phyloP scores from a whole-genome alignment of 2,888 invertebrate genomes.

The Drosophila macrospina region DNA sequence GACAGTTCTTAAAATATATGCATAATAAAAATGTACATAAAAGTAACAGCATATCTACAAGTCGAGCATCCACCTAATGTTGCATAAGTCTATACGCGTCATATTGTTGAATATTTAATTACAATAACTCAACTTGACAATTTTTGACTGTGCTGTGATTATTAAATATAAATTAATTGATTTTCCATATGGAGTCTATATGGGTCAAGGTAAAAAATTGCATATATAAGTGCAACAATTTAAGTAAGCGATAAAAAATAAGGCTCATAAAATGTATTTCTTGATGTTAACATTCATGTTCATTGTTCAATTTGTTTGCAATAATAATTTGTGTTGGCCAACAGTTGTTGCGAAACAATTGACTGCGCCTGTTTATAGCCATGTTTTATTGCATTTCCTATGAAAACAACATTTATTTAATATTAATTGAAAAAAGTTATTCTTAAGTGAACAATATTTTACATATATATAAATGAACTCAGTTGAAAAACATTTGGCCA shows the following conservation, averaged over 20 bases:
- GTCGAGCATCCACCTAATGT: neutral
- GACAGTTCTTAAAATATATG: too few relatives aligned
- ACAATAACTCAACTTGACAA: constrained; percentile 5
- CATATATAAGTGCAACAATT: constrained; percentile 23
- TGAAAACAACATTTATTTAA: neutral
- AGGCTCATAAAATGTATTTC: constrained; percentile 6
- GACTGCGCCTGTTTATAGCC: constrained; percentile 4
- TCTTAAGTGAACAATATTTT: neutral
- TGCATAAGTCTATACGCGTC: too few relatives aligned
- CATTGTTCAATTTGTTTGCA: constrained; percentile 21
- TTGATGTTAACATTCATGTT: constrained; percentile 15
- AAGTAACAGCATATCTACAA: neutral
- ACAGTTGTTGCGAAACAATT: constrained; percentile 24
- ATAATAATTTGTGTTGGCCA: constrained; percentile 13
- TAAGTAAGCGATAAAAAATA: constrained; percentile 27
- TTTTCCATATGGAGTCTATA: constrained; percentile 3
- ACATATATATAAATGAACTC: neutral
- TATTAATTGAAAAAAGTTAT: constrained; percentile 1
- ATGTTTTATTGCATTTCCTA: constrained; percentile 3
- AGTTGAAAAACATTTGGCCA: neutral
- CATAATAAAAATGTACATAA: too few relatives aligned
- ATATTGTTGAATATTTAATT: constrained; percentile 4
- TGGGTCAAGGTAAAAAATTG: constrained; percentile 20
- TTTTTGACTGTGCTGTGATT: neutral
- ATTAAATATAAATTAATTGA: constrained; percentile 38